Conservation (phyloP, 2,888 invertebrate species). For the Listrodromus nycthemerus region DNA sequence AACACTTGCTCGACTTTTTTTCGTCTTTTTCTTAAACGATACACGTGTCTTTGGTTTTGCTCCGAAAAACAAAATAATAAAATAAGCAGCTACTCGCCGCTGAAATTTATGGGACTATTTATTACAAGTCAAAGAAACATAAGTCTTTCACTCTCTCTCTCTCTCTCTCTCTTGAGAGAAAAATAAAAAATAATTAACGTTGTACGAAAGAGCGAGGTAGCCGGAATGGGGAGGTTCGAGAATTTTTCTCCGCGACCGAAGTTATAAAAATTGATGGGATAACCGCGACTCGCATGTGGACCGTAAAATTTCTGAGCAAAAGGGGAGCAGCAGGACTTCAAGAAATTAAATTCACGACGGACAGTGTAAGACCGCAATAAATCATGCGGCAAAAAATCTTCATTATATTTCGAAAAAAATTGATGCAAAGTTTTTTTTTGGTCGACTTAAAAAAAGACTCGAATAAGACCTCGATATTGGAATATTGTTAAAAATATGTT, state of each 20-base stretch:
- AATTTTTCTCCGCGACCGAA: constrained; percentile 31
- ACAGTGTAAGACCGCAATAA: background rate
- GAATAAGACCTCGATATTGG: no score
- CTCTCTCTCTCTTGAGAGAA: background rate
- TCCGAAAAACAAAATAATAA: background rate
- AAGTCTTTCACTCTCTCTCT: no score
- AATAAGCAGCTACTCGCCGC: background rate
- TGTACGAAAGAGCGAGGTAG: background rate
- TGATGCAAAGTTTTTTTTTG: background rate
- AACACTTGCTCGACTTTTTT: constrained; percentile 14
- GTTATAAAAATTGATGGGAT: constrained; percentile 38
- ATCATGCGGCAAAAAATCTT: constrained; percentile 5
- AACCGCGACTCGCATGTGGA: background rate
- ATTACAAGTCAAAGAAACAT: background rate
- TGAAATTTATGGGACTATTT: constrained; percentile 10
- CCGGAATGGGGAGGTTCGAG: background rate
- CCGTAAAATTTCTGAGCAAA: constrained; percentile 31
- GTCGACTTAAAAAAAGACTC: no score
- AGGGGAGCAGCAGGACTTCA: background rate
- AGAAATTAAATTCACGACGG: constrained; percentile 3
- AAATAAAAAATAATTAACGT: background rate
- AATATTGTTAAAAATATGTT: no score
- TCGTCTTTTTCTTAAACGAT: constrained; percentile 1
- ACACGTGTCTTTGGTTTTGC: constrained; percentile 2
- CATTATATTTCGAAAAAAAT: background rate